phyloP scores from a whole-genome alignment of 2,888 invertebrate genomes.

The Baronia brevicornis region DNA sequence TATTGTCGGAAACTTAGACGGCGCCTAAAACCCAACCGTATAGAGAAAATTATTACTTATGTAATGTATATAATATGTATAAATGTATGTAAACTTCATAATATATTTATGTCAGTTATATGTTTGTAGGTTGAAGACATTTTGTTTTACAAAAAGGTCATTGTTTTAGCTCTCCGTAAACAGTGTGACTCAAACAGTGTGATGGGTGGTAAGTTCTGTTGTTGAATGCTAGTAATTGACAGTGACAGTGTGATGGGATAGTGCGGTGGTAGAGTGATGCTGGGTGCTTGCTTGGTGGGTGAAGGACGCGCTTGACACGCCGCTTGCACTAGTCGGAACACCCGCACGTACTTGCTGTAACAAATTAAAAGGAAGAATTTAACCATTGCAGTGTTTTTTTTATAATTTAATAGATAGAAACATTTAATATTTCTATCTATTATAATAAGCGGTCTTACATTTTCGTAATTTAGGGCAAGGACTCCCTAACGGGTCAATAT shows the following conservation, averaged over 20 bases:
- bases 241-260: slow-evolving; percentile 63
- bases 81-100: no score
- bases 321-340: slow-evolving; percentile 24
- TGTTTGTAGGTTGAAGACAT: no score
- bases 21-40: no score
- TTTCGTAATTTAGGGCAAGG: no score
- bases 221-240: slow-evolving; percentile 72
- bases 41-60: no score
- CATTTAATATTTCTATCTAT: background rate
- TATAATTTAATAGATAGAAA: background rate
- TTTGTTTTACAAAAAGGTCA: no score
- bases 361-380: slow-evolving; percentile 4
- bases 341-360: slow-evolving; percentile 44
- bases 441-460: slow-evolving; percentile 1
- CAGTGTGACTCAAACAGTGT: background rate
- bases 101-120: no score
- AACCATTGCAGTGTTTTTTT: background rate
- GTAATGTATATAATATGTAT: no score
- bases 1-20: no score
- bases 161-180: slow-evolving; percentile 7
- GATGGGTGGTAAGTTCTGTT: slow-evolving; percentile 8
- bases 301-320: slow-evolving; percentile 37
- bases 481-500: no score
- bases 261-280: slow-evolving; percentile 43
- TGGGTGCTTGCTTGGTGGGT: slow-evolving; percentile 36